phyloP scores from a whole-genome alignment of 2,797 vertebrate genomes.

The Propithecus deckenii region DNA sequence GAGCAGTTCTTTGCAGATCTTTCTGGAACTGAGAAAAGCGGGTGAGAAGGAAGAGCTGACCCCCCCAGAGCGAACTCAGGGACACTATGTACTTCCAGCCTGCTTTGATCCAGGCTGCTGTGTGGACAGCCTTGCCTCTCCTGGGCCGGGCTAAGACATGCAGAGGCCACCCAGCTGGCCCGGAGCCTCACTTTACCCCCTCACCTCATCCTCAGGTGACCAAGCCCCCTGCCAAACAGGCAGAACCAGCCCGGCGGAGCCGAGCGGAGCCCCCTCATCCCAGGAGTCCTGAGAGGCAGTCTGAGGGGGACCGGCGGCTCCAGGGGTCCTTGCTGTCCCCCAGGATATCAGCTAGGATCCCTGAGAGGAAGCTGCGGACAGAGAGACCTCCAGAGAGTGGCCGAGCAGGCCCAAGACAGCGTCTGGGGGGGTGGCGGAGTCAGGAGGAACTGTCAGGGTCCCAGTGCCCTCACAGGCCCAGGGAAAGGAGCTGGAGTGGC shows the following conservation, averaged over 20 bases:
- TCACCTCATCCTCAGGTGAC: slow-evolving; percentile 70
- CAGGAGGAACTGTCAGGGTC: slow-evolving; percentile 3
- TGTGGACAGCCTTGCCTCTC: neutral
- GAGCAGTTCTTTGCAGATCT: slow-evolving; percentile 26
- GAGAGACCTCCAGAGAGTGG: neutral
- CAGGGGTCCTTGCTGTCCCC: neutral
- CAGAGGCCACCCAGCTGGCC: neutral
- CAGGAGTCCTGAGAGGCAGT: slow-evolving; percentile 63
- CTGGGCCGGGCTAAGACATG: neutral
- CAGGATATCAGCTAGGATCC: slow-evolving; percentile 32
- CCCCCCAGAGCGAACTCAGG: neutral
- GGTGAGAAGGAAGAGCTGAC: neutral
- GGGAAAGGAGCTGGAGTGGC: slow-evolving; percentile 39
- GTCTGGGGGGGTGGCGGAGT: slow-evolving; percentile 17
- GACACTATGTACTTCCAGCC: neutral
- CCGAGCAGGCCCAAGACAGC: neutral
- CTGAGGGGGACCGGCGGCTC: slow-evolving; percentile 47
- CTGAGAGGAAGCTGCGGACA: slow-evolving; percentile 52
- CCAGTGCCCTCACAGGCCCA: neutral
- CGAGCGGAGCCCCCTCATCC: slow-evolving; percentile 54
- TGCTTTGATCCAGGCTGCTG: neutral
- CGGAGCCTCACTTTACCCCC: neutral
- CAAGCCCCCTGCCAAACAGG: slow-evolving; percentile 70
- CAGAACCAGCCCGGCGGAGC: slow-evolving; percentile 55
- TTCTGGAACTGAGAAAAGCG: neutral